Conservation (phyloP, 2,888 invertebrate genomes). For the Eilema griseolum region DNA sequence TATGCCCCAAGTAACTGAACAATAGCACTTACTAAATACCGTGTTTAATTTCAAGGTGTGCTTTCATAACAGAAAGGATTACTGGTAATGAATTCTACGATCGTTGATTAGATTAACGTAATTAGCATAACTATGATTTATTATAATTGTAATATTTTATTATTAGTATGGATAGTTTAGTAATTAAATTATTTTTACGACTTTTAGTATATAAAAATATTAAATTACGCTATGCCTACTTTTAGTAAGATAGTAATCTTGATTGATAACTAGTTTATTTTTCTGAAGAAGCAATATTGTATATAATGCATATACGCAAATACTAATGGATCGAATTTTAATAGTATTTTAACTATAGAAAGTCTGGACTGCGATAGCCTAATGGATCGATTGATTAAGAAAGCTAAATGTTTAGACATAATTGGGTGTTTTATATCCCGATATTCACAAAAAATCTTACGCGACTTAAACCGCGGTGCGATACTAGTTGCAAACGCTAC, state of each 20-base stretch:
- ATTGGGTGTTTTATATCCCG: background rate
- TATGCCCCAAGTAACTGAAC: slow-evolving; percentile 19
- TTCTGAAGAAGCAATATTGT: background rate
- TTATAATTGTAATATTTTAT: background rate
- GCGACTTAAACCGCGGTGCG: too few relatives aligned
- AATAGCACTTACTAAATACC: slow-evolving; percentile 29
- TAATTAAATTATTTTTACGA: background rate
- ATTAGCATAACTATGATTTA: slow-evolving; percentile 15
- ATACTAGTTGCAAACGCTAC: too few relatives aligned
- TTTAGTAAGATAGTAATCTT: background rate
- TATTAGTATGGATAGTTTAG: background rate
- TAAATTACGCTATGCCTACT: background rate
- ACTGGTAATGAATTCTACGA: slow-evolving; percentile 35
- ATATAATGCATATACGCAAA: background rate
- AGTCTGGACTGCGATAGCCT: too few relatives aligned
- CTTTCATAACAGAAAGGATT: slow-evolving; percentile 31
- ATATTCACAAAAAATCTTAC: background rate
- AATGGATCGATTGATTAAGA: too few relatives aligned
- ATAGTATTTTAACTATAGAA: background rate
- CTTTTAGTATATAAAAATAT: background rate
- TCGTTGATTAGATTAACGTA: slow-evolving; percentile 11
- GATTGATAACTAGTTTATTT: background rate
- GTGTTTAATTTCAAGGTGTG: slow-evolving; percentile 34
- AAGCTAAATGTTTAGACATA: background rate
- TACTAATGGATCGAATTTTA: background rate